Evolutionary conservation across 2,113 vertebrate genomes (phyloP).

Genomic region (Trachemys scripta): DNA sequence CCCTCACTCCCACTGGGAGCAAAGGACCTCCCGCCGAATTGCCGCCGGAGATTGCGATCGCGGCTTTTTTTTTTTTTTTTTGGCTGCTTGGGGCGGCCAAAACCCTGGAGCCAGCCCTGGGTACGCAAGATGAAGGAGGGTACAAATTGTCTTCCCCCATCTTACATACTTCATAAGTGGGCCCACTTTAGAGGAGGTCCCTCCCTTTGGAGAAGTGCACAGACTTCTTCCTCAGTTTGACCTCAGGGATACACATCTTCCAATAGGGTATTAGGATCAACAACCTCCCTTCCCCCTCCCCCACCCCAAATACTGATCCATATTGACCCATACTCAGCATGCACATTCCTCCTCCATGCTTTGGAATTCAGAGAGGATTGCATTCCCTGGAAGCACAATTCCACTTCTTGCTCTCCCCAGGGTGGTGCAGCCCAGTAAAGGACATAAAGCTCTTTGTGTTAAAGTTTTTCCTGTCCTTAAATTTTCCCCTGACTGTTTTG

Average conservation of each 20-base stretch:
- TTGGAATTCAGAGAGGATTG: background rate
- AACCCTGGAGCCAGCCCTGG: no score
- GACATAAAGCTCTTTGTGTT: background rate
- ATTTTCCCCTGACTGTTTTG: background rate
- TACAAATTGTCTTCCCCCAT: background rate
- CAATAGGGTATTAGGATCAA: background rate
- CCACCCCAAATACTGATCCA: background rate
- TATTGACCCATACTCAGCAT: background rate
- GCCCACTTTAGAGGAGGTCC: background rate
- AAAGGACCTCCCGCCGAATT: no score
- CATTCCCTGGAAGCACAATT: background rate
- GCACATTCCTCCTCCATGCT: background rate
- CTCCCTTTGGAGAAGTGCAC: background rate
- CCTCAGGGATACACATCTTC: background rate
- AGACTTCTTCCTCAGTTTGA: background rate
- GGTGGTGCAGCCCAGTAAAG: background rate
- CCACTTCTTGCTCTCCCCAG: no score
- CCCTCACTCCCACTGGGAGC: no score
- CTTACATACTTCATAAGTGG: background rate
- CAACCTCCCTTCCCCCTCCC: no score
- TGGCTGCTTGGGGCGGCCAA: no score
- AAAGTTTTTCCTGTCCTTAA: background rate
- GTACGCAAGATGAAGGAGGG: background rate
- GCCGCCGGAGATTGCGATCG: no score
- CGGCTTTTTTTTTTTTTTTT: no score